These are phyloP conservation scores for Enhydra lutris DNA, from an alignment of 2,113 vertebrate genomes.

Conservation along the genomic window DNA sequence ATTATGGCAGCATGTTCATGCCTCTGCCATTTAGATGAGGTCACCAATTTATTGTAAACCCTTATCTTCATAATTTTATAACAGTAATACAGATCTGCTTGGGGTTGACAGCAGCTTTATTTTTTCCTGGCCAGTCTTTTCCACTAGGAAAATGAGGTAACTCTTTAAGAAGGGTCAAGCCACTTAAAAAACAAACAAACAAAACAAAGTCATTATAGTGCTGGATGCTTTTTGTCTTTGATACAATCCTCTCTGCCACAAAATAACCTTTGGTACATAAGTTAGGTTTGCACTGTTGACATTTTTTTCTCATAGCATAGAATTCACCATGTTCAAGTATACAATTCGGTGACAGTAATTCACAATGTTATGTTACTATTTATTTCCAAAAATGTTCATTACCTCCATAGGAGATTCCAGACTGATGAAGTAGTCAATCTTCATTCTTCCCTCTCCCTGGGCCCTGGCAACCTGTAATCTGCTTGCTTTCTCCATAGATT, in stretches of 20 bases:
- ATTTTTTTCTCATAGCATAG: neutral
- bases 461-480: neutral
- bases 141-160: neutral
- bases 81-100: slow-evolving; percentile 37
- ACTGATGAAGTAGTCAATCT: neutral
- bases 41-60: slow-evolving; percentile 51
- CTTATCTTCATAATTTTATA: slow-evolving; percentile 58
- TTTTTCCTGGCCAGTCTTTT: slow-evolving; percentile 46
- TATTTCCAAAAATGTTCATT: slow-evolving; percentile 18
- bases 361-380: neutral
- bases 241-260: neutral
- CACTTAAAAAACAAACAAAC: neutral
- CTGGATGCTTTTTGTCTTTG: slow-evolving; percentile 19
- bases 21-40: slow-evolving; percentile 37
- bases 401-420: neutral
- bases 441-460: neutral
- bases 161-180: neutral
- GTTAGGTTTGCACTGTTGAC: neutral
- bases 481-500: neutral
- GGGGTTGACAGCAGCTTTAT: slow-evolving; percentile 11
- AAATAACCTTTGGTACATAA: neutral
- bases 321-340: neutral
- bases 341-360: neutral
- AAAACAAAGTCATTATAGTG: neutral
- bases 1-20: slow-evolving; percentile 47